Evolutionary conservation across 2,888 invertebrate species (phyloP), one percentile per base, ranked within the genome.

Genomic region (Trichogramma dendrolimi): DNA sequence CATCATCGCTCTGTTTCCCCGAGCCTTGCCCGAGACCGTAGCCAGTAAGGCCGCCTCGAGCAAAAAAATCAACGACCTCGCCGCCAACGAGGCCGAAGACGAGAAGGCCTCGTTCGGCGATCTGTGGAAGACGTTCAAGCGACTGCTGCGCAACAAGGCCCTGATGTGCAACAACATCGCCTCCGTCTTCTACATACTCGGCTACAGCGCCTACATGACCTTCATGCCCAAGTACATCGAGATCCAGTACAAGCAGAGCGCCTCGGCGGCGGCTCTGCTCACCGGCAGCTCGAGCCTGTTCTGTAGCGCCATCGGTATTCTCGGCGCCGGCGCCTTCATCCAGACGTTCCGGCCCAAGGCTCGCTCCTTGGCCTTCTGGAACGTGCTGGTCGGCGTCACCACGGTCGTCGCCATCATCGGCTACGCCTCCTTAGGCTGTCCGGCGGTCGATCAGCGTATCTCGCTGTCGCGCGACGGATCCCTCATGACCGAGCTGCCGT

Each of bases 221-320:
- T 92, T 90, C 73, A 84, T 91, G 76, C 90, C 92, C 0, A 92
- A 92, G 75, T 91, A 91, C 72, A 89, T 92, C 65, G 91, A 92
- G 78, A 89, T 88, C 0, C 90, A 91, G 77, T 92, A 90, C 77
- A 83, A 86, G 60, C 87, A 89, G 69, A 87, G 90, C 5, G 89
- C 92, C 0, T 87, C 89, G 0, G 84, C 85, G 6, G 89, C 91
- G 0, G 90, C 88, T 68, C 81, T 91, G 66, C 86, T 89, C 51
- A 89, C 91, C 55, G 92, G 88, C 59, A 86, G 85, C 0, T 86
- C 87, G 1, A 87, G 88, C 0, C 77, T 88, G n/a, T 83, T 86
- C 5, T 88, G 87, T 75, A 87, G 87, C 5, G 87, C 88, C 0
- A 79, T 87, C 47, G 89, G 89, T 1, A 84, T 89, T 40, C 77